Base-by-base conservation (phyloP, 1,140 invertebrate genomes). In the Paralvinella palmiformis region DNA sequence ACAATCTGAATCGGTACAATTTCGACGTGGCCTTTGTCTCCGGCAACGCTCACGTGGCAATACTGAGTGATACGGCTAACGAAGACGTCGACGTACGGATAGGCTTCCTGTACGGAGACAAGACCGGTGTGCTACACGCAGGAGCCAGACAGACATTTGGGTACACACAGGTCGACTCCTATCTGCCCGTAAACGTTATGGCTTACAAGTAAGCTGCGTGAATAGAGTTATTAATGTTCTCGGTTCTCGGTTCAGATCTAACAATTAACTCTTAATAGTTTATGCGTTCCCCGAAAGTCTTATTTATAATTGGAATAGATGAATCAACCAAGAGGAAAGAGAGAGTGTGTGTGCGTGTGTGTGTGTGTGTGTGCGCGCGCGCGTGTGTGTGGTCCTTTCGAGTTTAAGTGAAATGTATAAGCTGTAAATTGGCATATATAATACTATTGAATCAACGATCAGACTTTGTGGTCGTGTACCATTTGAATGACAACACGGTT, bases 31-130 rank as follows among this genome's bases (percentile, higher is more conserved):
- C 73, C 7, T 62, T 50, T 33, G 66, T 75, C 3, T 27, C 58
- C 7, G 73, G 73, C 20, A 73, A 73, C 45, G 71, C 72, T 3
- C 73, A 75, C 64, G 71, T 73, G 37, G 73, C 73, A 29, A 72
- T 72, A n/a, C 63, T 71, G 10, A 73, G 72, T 52, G 66, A 73
- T 56, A 72, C 73, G 5, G 64, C 65, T 13, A 33, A 27, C 3
- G 59, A 67, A 44, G 61, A 59, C 3, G 66, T 72, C 48, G 57
- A 66, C 48, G 52, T 75, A 3, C 48, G 65, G 22, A 67, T 61
- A 7, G 64, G 66, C 0, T 44, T 59, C n/a, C 45, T 75, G 20
- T 63, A 61, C 41, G 73, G 73, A 13, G 73, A 75, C 35, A 66
- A 68, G 20, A 63, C 69, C 27, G 73, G 69, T n/a, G 69, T 75